These are phyloP conservation scores for Euplagia quadripunctaria DNA, from an alignment of 2,888 invertebrate genomes.

Conservation along the genomic window DNA sequence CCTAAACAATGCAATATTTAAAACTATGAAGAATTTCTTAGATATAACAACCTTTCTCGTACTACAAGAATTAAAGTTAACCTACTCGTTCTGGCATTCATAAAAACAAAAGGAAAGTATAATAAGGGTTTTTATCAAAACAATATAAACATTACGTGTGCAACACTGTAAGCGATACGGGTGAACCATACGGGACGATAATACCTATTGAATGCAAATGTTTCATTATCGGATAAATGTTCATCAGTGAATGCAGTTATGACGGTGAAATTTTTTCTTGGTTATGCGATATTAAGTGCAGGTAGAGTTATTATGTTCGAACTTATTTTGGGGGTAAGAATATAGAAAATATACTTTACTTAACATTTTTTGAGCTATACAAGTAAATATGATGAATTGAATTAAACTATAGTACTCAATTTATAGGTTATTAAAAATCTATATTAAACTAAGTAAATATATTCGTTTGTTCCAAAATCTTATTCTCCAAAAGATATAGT, in stretches of 20 bases:
- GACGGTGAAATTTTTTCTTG: conserved; percentile 1
- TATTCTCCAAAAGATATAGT: no score
- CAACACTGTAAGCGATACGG: conserved; percentile 13
- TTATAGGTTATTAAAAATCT: no score
- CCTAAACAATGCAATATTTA: no score
- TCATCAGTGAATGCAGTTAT: conserved; percentile 9
- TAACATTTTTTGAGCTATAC: no score
- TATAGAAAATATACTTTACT: no score
- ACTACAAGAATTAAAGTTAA: not conserved
- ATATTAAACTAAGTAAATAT: no score
- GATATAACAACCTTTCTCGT: no score
- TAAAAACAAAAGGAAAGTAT: not conserved
- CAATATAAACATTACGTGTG: not conserved
- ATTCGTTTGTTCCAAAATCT: no score
- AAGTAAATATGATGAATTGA: no score
- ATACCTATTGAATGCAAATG: conserved; percentile 5
- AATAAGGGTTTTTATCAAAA: conserved; percentile 3
- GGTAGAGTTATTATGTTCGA: not conserved
- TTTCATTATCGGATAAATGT: conserved; percentile 9
- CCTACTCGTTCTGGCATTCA: not conserved
- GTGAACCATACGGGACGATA: conserved; percentile 17
- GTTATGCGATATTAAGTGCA: not conserved
- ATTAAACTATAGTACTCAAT: no score
- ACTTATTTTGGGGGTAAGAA: no score
- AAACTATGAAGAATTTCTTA: no score